These are phyloP conservation scores for Leucosticte australis DNA, from an alignment of 2,113 vertebrate species.

Conservation along the genomic window DNA sequence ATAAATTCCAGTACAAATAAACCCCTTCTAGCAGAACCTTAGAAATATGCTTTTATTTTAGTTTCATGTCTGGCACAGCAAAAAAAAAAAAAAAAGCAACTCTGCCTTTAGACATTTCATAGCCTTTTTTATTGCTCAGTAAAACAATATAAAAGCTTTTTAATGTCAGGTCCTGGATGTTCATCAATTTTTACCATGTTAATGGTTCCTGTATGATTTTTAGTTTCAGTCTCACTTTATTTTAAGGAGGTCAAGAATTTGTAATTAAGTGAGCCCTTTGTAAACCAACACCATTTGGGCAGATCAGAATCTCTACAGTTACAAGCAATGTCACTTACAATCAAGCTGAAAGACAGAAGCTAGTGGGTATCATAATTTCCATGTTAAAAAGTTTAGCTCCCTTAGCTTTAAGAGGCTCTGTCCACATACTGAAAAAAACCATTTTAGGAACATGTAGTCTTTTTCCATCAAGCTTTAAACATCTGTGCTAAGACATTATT, in stretches of 20 bases:
- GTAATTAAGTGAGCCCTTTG: conserved; percentile 48
- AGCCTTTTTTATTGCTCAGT: conserved; percentile 36
- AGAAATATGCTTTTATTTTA: conserved; percentile 17
- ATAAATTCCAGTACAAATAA: conserved; percentile 31
- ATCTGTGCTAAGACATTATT: neutral
- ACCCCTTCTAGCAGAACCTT: neutral
- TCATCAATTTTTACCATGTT: conserved; percentile 41
- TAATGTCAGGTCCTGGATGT: conserved; percentile 14
- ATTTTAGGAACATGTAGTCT: neutral
- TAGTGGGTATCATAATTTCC: neutral
- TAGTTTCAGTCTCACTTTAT: conserved; percentile 50
- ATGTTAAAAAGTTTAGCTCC: neutral
- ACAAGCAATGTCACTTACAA: conserved; percentile 44
- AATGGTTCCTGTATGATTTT: conserved; percentile 23
- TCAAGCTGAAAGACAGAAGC: conserved; percentile 30
- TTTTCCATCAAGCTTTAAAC: conserved; percentile 2
- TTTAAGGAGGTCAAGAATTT: conserved; percentile 48
- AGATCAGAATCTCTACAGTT: conserved; percentile 51
- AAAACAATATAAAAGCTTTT: conserved; percentile 56
- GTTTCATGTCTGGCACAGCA: neutral
- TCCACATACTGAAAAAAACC: neutral
- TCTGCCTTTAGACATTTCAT: conserved; percentile 38
- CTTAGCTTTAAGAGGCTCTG: neutral
- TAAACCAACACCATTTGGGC: conserved; percentile 52
- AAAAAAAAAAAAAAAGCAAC: conserved; percentile 16